Conservation (phyloP, 1,140 invertebrate genomes). For the Myzus persicae region DNA sequence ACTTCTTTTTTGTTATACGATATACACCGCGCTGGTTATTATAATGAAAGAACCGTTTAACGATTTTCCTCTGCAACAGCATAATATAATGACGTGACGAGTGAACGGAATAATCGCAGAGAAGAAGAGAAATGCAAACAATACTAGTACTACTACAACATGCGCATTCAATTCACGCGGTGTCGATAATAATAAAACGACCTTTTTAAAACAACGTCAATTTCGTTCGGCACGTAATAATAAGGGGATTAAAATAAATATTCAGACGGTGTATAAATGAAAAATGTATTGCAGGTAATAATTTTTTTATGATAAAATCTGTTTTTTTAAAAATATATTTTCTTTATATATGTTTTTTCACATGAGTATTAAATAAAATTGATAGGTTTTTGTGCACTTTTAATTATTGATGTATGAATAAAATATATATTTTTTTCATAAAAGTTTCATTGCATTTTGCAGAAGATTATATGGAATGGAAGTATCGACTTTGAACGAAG, state of each 20-base stretch:
- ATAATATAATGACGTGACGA: not conserved
- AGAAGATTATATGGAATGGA: not conserved
- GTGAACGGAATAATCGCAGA: not conserved
- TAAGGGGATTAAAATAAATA: slow-evolving; percentile 1
- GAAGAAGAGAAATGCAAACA: not conserved
- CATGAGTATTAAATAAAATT: not conserved
- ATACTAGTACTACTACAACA: not conserved
- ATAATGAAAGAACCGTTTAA: slow-evolving; percentile 3
- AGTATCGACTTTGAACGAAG: not conserved
- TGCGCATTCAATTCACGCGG: not conserved
- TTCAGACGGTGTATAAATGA: not conserved
- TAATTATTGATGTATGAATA: not conserved
- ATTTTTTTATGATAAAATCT: not conserved
- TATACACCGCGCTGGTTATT: not conserved
- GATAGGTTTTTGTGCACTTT: not conserved
- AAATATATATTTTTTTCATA: not conserved
- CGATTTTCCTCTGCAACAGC: not conserved
- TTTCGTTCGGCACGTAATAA: not conserved
- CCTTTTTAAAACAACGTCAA: not conserved
- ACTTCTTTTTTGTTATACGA: not conserved
- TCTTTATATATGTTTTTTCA: not conserved
- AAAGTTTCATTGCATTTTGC: not conserved
- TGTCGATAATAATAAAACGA: not conserved
- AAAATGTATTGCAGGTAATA: not conserved
- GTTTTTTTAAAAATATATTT: not conserved